Evolutionary conservation across 1,140 invertebrate genomes (phyloP).

Genomic region (Drosophila lini): DNA sequence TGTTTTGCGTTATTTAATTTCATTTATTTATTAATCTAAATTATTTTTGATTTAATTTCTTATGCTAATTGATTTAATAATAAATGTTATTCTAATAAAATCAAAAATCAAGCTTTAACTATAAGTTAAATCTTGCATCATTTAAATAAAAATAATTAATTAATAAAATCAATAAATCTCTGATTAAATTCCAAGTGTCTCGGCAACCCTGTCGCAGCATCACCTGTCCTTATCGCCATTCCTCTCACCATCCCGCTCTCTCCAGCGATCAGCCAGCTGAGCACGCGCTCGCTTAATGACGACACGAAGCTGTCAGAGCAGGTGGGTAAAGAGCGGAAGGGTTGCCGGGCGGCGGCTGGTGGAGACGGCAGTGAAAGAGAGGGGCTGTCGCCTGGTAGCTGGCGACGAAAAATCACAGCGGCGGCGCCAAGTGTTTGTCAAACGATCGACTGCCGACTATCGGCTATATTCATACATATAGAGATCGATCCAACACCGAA

Average conservation of each 20-base stretch:
- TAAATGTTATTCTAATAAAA: neutral
- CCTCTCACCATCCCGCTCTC: neutral
- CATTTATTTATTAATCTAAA: no score
- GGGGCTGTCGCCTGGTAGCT: constrained; percentile 49
- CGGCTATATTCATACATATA: constrained; percentile 7
- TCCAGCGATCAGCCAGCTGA: constrained; percentile 38
- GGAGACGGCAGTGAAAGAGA: constrained; percentile 7
- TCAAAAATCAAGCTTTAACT: neutral
- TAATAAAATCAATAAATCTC: neutral
- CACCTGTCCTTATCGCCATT: neutral
- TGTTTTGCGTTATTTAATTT: no score
- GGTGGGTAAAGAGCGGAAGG: constrained; percentile 19
- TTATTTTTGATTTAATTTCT: no score
- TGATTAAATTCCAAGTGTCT: constrained; percentile 1
- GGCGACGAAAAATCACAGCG: constrained; percentile 69
- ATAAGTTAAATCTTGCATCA: neutral
- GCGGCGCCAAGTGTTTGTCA: constrained; percentile 83
- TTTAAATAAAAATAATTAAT: neutral
- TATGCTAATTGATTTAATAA: neutral
- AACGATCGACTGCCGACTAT: constrained; percentile 63
- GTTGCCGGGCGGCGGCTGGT: neutral
- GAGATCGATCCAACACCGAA: constrained; percentile 21
- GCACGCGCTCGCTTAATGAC: constrained; percentile 73
- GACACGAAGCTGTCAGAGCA: constrained; percentile 44
- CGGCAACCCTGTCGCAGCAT: constrained; percentile 46